Percentiles rank a stretch among this genome's conserved stretches.
Conservation (phyloP, 1,140 invertebrate genomes). For the Pomacea maculata region DNA sequence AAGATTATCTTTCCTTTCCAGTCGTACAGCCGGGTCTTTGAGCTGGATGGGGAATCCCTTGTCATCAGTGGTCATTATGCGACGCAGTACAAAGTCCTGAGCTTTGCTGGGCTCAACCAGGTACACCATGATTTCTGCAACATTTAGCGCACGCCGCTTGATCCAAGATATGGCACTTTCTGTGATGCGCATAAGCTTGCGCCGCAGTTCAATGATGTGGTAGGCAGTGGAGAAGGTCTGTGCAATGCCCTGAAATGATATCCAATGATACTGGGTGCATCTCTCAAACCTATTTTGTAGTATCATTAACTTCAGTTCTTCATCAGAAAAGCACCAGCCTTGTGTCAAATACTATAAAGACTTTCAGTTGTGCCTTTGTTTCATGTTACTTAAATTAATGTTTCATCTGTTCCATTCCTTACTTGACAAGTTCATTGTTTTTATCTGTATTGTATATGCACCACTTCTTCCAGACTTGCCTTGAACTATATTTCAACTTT, state of each 20-base stretch:
- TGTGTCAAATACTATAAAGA: too few species aligned
- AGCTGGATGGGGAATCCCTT: slow-evolving; percentile 45
- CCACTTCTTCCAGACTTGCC: too few species aligned
- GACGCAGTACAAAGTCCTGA: slow-evolving; percentile 57
- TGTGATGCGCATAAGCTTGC: slow-evolving; percentile 59
- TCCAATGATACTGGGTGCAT: too few species aligned
- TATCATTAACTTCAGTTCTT: too few species aligned
- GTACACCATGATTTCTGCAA: slow-evolving; percentile 59
- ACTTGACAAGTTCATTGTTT: too few species aligned
- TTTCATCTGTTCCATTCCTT: too few species aligned
- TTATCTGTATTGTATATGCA: too few species aligned
- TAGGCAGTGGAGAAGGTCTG: slow-evolving; percentile 65
- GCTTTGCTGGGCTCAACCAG: slow-evolving; percentile 59
- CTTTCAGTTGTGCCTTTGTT: too few species aligned
- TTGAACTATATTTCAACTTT: too few species aligned
- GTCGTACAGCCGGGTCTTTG: slow-evolving; percentile 46
- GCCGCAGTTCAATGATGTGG: slow-evolving; percentile 59
- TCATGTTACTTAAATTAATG: too few species aligned
- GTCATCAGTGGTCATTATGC: slow-evolving; percentile 59
- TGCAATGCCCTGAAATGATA: slow-evolving; percentile 54
- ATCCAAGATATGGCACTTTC: slow-evolving; percentile 65
- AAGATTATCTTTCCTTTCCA: slow-evolving; percentile 64
- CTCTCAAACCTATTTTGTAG: too few species aligned
- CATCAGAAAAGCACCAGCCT: too few species aligned
- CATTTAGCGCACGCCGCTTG: slow-evolving; percentile 55